These are phyloP conservation scores for Percina caprodes DNA, from an alignment of 2,113 vertebrate genomes.

Conservation along the genomic window DNA sequence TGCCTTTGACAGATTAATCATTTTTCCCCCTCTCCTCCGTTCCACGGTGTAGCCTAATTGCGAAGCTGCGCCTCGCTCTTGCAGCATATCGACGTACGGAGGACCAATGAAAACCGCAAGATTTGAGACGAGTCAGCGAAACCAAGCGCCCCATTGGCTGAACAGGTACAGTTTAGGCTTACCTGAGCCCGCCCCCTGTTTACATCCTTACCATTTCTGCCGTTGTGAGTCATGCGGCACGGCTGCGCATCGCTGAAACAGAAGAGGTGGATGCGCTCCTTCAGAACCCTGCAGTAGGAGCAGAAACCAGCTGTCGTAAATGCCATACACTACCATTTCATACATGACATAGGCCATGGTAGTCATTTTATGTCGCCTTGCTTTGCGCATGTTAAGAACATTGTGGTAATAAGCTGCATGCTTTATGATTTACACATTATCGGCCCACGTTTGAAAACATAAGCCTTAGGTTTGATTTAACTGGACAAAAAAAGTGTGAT, in stretches of 20 bases:
- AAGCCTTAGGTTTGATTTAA: background rate
- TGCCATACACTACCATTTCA: conserved; percentile 16
- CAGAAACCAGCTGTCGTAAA: conserved; percentile 44
- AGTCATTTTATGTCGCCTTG: conserved; percentile 23
- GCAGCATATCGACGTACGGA: conserved; percentile 49
- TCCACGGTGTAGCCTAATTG: conserved; percentile 60
- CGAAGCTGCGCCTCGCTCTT: conserved; percentile 62
- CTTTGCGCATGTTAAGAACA: background rate
- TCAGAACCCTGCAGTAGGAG: conserved; percentile 61
- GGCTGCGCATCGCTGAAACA: conserved; percentile 76
- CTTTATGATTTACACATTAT: background rate
- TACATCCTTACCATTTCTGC: conserved; percentile 73
- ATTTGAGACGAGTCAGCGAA: background rate
- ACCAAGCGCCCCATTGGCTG: conserved; percentile 57
- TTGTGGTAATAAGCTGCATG: background rate
- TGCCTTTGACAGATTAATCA: conserved; percentile 79
- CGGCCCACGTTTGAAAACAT: background rate
- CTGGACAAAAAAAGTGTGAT: background rate
- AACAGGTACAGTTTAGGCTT: conserved; percentile 59
- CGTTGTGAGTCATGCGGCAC: conserved; percentile 82
- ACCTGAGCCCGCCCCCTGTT: conserved; percentile 79
- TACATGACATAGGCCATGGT: background rate
- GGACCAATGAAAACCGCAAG: conserved; percentile 66
- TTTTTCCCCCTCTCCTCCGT: conserved; percentile 57
- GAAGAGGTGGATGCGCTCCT: conserved; percentile 59